Conservation (phyloP, 2,797 vertebrate species). For the Enteromius argenteus region DNA sequence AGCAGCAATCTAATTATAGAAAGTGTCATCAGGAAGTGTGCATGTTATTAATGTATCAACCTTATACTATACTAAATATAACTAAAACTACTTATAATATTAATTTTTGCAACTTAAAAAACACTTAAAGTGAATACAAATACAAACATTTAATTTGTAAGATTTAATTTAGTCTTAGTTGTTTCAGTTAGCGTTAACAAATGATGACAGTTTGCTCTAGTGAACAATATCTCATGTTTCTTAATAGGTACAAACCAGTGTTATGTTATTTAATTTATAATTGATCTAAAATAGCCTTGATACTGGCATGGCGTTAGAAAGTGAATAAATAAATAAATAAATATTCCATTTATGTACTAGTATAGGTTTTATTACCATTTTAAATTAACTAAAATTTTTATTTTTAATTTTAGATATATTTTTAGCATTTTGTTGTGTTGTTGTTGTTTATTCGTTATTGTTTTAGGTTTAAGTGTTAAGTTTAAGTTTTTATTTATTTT, state of each 20-base stretch:
- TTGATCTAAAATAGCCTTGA: neutral
- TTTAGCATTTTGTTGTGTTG: neutral
- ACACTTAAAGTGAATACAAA: neutral
- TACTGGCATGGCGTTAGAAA: too few relatives aligned
- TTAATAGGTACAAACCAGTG: neutral
- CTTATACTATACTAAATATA: too few relatives aligned
- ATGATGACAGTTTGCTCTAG: neutral
- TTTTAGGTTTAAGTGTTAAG: neutral
- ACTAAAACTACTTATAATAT: neutral
- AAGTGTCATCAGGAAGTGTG: neutral
- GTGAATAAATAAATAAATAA: too few relatives aligned
- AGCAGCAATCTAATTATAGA: neutral
- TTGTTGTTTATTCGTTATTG: neutral
- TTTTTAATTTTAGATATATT: neutral
- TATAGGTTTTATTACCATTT: neutral
- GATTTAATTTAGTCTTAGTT: neutral
- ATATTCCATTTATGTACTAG: neutral
- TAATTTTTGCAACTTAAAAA: neutral
- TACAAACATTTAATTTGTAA: neutral
- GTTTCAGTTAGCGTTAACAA: neutral
- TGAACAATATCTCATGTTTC: neutral
- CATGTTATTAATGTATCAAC: neutral
- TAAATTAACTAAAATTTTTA: neutral
- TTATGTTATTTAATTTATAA: neutral
- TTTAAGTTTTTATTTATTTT: neutral